phyloP scores from a whole-genome alignment of 30 jellyfish, hydroid and myxozoan genomes.

The Clytia hemisphaerica region DNA sequence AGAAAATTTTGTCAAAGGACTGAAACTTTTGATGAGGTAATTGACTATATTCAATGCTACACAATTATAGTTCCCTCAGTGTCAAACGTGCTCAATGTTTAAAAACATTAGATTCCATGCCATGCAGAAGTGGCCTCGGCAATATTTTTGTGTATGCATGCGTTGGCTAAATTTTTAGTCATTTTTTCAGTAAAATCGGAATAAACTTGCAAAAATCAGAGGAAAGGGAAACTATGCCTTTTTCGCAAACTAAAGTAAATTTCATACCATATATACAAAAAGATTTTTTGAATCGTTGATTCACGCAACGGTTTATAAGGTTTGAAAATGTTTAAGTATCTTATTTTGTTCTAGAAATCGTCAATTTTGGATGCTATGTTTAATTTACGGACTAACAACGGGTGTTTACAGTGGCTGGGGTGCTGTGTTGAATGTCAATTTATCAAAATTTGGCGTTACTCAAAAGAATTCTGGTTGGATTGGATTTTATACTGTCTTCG shows the following conservation, averaged over 20 bases:
- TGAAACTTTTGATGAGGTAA: conserved; percentile 2
- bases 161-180: too few species aligned
- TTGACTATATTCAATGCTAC: background rate
- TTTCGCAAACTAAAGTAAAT: too few species aligned
- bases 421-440: conserved; percentile 33
- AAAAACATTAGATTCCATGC: background rate
- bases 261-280: background rate
- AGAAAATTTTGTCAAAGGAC: conserved; percentile 18
- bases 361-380: conserved; percentile 22
- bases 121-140: background rate
- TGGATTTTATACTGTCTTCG: conserved; percentile 36
- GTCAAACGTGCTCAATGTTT: background rate
- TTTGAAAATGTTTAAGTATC: background rate
- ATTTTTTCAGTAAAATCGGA: too few species aligned
- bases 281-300: background rate
- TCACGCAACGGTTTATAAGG: too few species aligned
- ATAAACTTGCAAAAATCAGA: too few species aligned
- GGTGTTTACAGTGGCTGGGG: conserved; percentile 55
- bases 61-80: background rate
- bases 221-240: too few species aligned
- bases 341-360: conserved; percentile 1
- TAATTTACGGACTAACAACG: conserved; percentile 32
- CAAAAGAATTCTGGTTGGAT: conserved; percentile 51
- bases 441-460: conserved; percentile 29
- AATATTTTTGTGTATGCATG: too few species aligned